Evolutionary conservation across 2,888 invertebrate species (phyloP), one percentile per base, ranked within the genome.

Genomic region (Agrotis ipsilon): DNA sequence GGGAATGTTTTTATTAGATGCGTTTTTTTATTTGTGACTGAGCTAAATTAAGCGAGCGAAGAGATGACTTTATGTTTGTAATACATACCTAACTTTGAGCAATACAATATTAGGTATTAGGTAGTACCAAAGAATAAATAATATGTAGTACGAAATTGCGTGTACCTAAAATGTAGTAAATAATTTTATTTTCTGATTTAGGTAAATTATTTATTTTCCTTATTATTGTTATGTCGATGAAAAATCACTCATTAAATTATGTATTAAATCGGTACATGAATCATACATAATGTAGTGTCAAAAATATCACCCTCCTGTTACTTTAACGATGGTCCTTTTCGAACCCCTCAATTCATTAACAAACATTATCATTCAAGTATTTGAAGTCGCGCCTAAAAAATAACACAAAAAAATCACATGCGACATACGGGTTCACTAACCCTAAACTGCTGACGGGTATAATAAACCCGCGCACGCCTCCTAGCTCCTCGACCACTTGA

Each of bases 371-470:
- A 61, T 24, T 57, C 52, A 74, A 45, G 66, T 39, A 75, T 72
- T 27, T 11, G 18, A 24, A 66, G 59, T 46, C 55, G 61, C 39
- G 54, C 68, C 63, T 81, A 58, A 49, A 68, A 72, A 72, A 69
- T 51, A 66, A 46, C 9, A 67, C 45, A 49, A 72, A 79, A 75
- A 62, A 78, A 73, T 72, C 67, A 76, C 75, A 70, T 71, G 82
- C 77, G 80, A 85, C 76, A 85, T 62, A 58, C 75, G 88, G 78
- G 91, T 89, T 91, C 92, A 92, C 82, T 93, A 91, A 93, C 90
- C 92, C 89, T 83, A 85, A 87, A 88, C 86, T 86, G 88, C 85
- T 86, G 74, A 84, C 82, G 82, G 67, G 82, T 73, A 75, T 78
- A 85, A 78, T 72, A 77, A 80, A 73, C 62, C 54, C 75, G 78